These are phyloP conservation scores for Microctenopoma stevenorrisi DNA, from an alignment of 2,797 vertebrate genomes.

Conservation along the genomic window DNA sequence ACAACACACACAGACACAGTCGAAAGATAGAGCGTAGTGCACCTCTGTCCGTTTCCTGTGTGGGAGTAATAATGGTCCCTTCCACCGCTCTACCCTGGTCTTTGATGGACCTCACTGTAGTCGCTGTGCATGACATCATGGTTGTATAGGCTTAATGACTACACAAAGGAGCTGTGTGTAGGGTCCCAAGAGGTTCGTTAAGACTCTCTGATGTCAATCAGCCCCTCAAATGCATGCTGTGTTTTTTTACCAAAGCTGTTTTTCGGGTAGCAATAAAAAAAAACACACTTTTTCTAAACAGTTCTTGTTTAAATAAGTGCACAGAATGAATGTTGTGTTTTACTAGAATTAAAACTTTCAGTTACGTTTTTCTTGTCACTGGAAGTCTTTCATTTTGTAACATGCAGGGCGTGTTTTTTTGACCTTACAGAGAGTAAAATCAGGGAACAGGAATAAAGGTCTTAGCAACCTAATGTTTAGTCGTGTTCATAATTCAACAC, in stretches of 20 bases:
- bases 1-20: constrained; percentile 20
- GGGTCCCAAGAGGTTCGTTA: constrained; percentile 63
- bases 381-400: constrained; percentile 31
- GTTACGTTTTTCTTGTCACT: not conserved
- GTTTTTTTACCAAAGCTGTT: constrained; percentile 54
- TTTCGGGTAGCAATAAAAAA: constrained; percentile 69
- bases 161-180: constrained; percentile 75
- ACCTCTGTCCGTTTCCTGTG: constrained; percentile 62
- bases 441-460: not conserved
- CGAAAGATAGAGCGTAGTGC: constrained; percentile 23
- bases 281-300: constrained; percentile 4
- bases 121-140: constrained; percentile 74
- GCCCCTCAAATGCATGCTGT: constrained; percentile 49
- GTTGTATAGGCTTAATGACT: constrained; percentile 62
- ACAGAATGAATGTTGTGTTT: constrained; percentile 39
- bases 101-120: constrained; percentile 69
- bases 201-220: constrained; percentile 67
- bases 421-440: not conserved
- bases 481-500: not conserved
- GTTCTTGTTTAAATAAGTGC: constrained; percentile 32
- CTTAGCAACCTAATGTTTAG: not conserved
- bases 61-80: constrained; percentile 69
- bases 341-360: constrained; percentile 1
- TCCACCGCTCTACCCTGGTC: constrained; percentile 53
- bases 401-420: constrained; percentile 12